Evolutionary conservation across 2,888 invertebrate species (phyloP), one percentile per base, ranked within the genome.

Genomic region (Caenorhabditis plicata): DNA sequence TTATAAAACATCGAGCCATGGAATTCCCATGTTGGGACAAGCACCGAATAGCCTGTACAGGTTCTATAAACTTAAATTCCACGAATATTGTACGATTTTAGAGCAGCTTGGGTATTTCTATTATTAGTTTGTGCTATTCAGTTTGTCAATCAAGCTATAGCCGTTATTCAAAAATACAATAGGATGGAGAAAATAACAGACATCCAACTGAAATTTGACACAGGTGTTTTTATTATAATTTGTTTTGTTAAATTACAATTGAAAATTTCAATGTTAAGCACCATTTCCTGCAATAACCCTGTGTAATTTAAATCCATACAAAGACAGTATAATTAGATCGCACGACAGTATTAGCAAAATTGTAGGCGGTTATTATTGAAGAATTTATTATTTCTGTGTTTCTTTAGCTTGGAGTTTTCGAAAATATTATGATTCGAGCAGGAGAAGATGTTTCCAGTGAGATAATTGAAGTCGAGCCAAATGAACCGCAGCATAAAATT

Each of bases 211-310:
- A 75, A 75, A 31, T 75, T 76, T 51, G 76, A 76, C 45, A 74
- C 72, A 22, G 73, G 70, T 64, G 33, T 5, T n/a, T 32, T 7
- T 41, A n/a, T n/a, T n/a, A n/a, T 23, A 3, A 31, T 36, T 4
- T 41, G 23, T 41, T n/a, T 25, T n/a, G 17, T 25, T 41, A 41
- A 44, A 31, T 36, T 38, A 19, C 19, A 8, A 19, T 36, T 22
- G 19, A 20, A 19, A 13, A 15, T 43, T 72, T 56, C 48, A n/a
- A n/a, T n/a, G n/a, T n/a, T n/a, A n/a, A 58, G 74, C 74, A n/a
- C 75, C 77, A 5, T 78, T 78, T 45, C 78, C 78, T 23, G 75
- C 78, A 0, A 76, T 78, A 17, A 77, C 77, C 8, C 41, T 78
- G 8, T 78, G 78, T 58, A 77, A 77, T 29, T 46, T 78, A 20